A percentile compares a stretch with the other conserved stretches of the same genome.
Conservation (phyloP, 2,888 invertebrate species). For the Synergus umbraculus region DNA sequence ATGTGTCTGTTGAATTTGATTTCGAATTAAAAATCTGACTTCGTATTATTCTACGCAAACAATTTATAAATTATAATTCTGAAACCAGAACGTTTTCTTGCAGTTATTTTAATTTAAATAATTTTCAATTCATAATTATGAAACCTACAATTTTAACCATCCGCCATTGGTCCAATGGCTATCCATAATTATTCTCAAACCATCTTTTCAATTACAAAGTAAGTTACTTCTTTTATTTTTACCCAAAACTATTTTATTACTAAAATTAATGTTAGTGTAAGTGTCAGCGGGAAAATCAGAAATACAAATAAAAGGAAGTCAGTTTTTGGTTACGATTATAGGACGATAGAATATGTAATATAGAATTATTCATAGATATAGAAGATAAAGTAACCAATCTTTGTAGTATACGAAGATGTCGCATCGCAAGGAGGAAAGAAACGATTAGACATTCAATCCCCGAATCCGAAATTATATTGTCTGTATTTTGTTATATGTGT, state of each 20-base stretch:
- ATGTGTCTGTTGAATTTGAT: slow-evolving; percentile 40
- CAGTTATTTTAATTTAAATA: too few species aligned
- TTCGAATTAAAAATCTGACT: background rate
- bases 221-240: background rate
- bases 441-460: slow-evolving; percentile 66
- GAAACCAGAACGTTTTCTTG: too few species aligned
- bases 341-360: slow-evolving; percentile 2
- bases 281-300: background rate
- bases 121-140: too few species aligned
- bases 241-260: background rate
- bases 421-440: slow-evolving; percentile 57
- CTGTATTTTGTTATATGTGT: slow-evolving; percentile 61
- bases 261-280: slow-evolving; percentile 2
- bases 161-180: background rate
- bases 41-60: background rate
- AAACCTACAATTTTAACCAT: too few species aligned
- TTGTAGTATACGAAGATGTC: slow-evolving; percentile 46
- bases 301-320: background rate
- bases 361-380: background rate
- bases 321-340: background rate
- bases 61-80: background rate
- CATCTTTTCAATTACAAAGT: background rate
- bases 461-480: slow-evolving; percentile 72
- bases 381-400: slow-evolving; percentile 36
- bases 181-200: background rate